phyloP scores from a whole-genome alignment of 2,113 vertebrate genomes.

The Atherinomorus stipes region DNA sequence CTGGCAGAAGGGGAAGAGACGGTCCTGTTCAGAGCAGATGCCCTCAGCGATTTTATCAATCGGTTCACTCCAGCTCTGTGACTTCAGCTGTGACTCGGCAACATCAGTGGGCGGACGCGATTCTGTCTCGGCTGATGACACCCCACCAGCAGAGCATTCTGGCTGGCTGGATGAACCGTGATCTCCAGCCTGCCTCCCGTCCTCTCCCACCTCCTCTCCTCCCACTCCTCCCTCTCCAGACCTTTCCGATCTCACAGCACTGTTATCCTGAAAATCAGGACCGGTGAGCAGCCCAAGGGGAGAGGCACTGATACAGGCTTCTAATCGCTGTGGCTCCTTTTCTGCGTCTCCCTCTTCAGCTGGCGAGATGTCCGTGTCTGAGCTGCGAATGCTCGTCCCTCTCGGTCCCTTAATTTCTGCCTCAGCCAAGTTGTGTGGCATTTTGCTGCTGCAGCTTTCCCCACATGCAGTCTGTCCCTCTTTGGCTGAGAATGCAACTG shows the following conservation, averaged over 20 bases:
- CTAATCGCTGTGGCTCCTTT: constrained; percentile 59
- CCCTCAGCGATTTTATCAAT: constrained; percentile 54
- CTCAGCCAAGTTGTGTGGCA: constrained; percentile 75
- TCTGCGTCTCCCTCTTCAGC: constrained; percentile 63
- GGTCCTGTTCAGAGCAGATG: constrained; percentile 63
- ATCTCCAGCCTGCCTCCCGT: constrained; percentile 63
- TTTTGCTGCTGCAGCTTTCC: constrained; percentile 71
- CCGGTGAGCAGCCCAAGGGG: constrained; percentile 54
- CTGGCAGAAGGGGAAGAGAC: constrained; percentile 37
- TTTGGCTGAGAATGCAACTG: constrained; percentile 64
- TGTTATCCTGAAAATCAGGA: constrained; percentile 69
- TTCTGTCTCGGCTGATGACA: constrained; percentile 72
- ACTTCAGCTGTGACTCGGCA: constrained; percentile 77
- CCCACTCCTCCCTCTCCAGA: constrained; percentile 42
- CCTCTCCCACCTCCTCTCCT: constrained; percentile 58
- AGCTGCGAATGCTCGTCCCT: constrained; percentile 42
- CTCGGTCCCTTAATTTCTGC: constrained; percentile 60
- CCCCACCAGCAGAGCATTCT: constrained; percentile 66
- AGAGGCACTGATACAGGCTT: constrained; percentile 58
- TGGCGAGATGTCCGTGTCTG: constrained; percentile 48
- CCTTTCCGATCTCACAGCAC: constrained; percentile 62
- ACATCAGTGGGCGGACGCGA: constrained; percentile 73
- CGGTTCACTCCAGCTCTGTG: constrained; percentile 64
- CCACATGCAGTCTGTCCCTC: constrained; percentile 56
- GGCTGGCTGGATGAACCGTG: constrained; percentile 75